Evolutionary conservation across 2,888 invertebrate genomes (phyloP), one percentile per base, ranked within the genome.

Genomic region (Drosophila phalerata): DNA sequence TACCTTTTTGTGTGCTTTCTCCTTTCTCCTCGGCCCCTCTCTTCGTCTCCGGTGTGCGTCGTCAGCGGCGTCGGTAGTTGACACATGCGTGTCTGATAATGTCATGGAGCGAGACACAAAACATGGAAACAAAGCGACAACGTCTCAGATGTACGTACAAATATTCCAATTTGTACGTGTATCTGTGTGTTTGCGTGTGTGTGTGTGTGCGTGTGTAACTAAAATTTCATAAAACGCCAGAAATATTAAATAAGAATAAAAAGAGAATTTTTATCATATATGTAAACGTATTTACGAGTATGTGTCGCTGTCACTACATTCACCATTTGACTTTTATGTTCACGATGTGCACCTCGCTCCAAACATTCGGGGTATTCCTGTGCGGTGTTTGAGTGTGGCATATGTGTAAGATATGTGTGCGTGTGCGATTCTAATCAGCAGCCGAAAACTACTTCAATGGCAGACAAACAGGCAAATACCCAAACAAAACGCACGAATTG

Each of bases 171-270:
- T 86, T 81, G 81, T 56, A 17, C 53, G 55, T 37, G 19, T 57
- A 9, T 34, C 37, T 19, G 34, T 63, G 30, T 28, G 4, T 28
- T 25, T 25, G 25, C 25, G 42, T 45, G 49, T 47, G 60, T 56
- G 47, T 56, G 40, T 52, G 67, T 53, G 48, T 70, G 68, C 63
- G 68, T 68, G 83, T 47, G 55, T 65, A 81, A 83, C 81, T 88
- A 81, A 71, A 83, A 78, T 85, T 84, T 83, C 79, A 76, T 76
- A 83, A 86, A 79, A 77, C 71, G 81, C 62, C 61, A 71, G 62
- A 88, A 79, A 81, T 85, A 86, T 85, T 85, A 88, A 85, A 88
- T 81, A 86, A 79, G 77, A 69, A 83, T 85, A 85, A 88, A 86
- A 83, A 62, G 58, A 53, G 71, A 38, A 88, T 75, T 77, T 68